A percentile compares a stretch with the other conserved stretches of the same genome.
Conservation (phyloP, 2,888 invertebrate genomes). For the Luffia ferchaultella region DNA sequence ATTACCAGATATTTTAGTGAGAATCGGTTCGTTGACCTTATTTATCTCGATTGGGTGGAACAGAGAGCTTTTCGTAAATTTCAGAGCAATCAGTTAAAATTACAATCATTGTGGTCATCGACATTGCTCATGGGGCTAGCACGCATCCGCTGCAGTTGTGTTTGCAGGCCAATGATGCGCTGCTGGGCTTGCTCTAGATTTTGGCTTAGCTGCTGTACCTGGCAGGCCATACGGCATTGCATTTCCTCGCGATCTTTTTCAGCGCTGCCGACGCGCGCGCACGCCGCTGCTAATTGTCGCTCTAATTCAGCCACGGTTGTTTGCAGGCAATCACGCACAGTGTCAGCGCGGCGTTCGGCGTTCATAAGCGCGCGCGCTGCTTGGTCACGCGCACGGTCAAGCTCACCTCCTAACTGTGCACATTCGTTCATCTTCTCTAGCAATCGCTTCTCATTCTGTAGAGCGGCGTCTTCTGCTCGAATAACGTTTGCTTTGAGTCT, state of each 20-base stretch:
- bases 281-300: constrained; percentile 69
- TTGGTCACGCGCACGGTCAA: constrained; percentile 73
- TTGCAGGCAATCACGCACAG: constrained; percentile 69
- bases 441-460: constrained; percentile 66
- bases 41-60: no score
- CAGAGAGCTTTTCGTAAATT: no score
- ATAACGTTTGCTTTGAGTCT: constrained; percentile 53
- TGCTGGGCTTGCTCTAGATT: constrained; percentile 76
- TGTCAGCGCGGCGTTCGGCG: constrained; percentile 72
- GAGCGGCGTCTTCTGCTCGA: constrained; percentile 64
- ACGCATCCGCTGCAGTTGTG: no score
- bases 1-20: no score
- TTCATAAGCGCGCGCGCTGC: constrained; percentile 71
- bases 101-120: no score
- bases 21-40: no score
- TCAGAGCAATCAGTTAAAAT: no score
- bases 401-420: constrained; percentile 68
- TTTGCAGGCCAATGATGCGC: constrained; percentile 69
- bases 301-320: constrained; percentile 73
- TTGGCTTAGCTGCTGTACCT: constrained; percentile 73
- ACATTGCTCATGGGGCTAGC: no score
- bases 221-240: constrained; percentile 74
- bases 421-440: constrained; percentile 76
- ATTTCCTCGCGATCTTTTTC: constrained; percentile 76
- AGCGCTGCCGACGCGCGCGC: constrained; percentile 70